These are phyloP conservation scores for Pollenia labialis DNA, from an alignment of 2,888 invertebrate species.

Conservation along the genomic window DNA sequence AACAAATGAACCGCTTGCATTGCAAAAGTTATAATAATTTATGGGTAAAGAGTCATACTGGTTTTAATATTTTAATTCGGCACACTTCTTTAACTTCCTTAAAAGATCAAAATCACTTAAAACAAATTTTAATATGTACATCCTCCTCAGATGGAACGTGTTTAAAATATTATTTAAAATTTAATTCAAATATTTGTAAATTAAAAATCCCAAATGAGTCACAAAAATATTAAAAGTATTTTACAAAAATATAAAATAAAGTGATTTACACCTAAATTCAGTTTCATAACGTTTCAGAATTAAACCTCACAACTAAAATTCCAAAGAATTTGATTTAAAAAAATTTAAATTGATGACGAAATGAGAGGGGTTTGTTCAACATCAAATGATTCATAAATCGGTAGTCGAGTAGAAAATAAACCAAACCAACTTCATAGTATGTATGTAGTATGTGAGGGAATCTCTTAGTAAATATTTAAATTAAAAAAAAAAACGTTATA, in stretches of 20 bases:
- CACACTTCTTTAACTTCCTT: slow-evolving; percentile 68
- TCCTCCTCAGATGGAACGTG: neutral
- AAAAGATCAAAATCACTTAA: slow-evolving; percentile 57
- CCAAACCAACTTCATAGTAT: neutral
- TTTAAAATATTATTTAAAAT: slow-evolving; percentile 21
- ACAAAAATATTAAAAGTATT: slow-evolving; percentile 37
- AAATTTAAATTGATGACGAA: slow-evolving; percentile 56
- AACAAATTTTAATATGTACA: slow-evolving; percentile 33
- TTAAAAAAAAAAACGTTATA: slow-evolving; percentile 18
- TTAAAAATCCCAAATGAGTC: slow-evolving; percentile 54
- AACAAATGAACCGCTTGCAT: neutral
- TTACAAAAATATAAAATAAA: slow-evolving; percentile 4
- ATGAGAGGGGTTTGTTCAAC: slow-evolving; percentile 25
- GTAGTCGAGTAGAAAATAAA: slow-evolving; percentile 18
- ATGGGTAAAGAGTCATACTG: too few species aligned
- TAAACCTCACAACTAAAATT: slow-evolving; percentile 42
- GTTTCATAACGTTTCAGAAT: slow-evolving; percentile 17
- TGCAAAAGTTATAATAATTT: neutral
- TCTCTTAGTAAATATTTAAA: slow-evolving; percentile 37
- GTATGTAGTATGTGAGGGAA: neutral
- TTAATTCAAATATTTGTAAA: slow-evolving; percentile 6
- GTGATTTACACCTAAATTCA: slow-evolving; percentile 45
- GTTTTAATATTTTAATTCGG: slow-evolving; percentile 24
- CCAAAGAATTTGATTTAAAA: slow-evolving; percentile 39
- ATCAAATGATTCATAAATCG: slow-evolving; percentile 38